These are phyloP conservation scores for Macquaria ambigua DNA, from an alignment of 2,113 vertebrate genomes.

Conservation along the genomic window DNA sequence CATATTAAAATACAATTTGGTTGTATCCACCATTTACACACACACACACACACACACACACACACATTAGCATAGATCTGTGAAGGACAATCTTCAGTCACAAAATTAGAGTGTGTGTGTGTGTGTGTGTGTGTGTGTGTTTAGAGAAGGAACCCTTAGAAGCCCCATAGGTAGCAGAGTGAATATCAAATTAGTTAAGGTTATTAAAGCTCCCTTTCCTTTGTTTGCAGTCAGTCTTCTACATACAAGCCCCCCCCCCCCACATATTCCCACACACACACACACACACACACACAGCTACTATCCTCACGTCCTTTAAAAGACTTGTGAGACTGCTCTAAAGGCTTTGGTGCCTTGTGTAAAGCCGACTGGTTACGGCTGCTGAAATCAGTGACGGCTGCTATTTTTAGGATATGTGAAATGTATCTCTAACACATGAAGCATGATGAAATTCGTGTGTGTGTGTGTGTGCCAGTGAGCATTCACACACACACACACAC, in stretches of 20 bases:
- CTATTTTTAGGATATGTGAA: slow-evolving; percentile 68
- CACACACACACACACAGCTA: slow-evolving; percentile 14
- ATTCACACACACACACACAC: slow-evolving; percentile 4
- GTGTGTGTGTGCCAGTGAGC: slow-evolving; percentile 6
- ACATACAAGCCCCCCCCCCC: background rate
- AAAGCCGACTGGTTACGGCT: slow-evolving; percentile 54
- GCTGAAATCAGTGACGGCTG: slow-evolving; percentile 60
- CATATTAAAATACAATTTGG: slow-evolving; percentile 47
- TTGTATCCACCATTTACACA: slow-evolving; percentile 32
- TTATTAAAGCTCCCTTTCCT: slow-evolving; percentile 49
- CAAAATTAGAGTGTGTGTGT: background rate
- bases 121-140: slow-evolving; percentile 12
- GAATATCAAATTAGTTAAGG: slow-evolving; percentile 63
- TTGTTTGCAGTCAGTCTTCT: slow-evolving; percentile 23
- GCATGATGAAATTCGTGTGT: slow-evolving; percentile 35
- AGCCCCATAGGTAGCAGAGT: slow-evolving; percentile 30
- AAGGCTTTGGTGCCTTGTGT: slow-evolving; percentile 55
- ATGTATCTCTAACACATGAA: slow-evolving; percentile 35
- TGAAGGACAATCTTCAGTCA: slow-evolving; percentile 53
- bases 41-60: slow-evolving; percentile 36
- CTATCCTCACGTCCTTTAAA: slow-evolving; percentile 58
- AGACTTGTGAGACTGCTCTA: slow-evolving; percentile 47
- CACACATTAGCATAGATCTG: slow-evolving; percentile 40
- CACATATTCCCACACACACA: background rate
- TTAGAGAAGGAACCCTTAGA: slow-evolving; percentile 1